Percentiles rank a stretch among this genome's conserved stretches.
Evolutionary conservation across 2,888 invertebrate genomes (phyloP).

Genomic region (Plemyria rubiginata): DNA sequence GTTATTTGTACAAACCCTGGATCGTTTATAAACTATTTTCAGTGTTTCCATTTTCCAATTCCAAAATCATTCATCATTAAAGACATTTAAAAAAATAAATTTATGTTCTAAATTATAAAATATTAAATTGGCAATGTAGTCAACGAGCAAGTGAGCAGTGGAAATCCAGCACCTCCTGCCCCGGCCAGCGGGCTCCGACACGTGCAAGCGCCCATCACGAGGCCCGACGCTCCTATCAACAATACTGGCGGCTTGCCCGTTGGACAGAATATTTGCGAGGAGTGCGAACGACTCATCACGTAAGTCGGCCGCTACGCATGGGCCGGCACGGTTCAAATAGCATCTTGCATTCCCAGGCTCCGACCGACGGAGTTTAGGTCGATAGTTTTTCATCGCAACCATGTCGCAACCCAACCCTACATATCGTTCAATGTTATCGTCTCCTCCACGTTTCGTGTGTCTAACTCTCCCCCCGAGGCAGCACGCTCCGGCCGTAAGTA

Average conservation of each 20-base stretch:
- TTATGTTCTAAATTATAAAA: conserved; percentile 46
- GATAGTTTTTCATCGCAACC: conserved; percentile 32
- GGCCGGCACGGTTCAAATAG: conserved; percentile 87
- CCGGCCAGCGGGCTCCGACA: conserved; percentile 87
- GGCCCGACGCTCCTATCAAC: conserved; percentile 86
- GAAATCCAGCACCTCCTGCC: conserved; percentile 52
- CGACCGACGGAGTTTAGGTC: conserved; percentile 13
- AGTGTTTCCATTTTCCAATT: conserved; percentile 13
- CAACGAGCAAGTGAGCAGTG: conserved; percentile 29
- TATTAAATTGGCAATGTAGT: conserved; percentile 56
- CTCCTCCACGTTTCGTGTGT: conserved; percentile 40
- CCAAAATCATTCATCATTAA: conserved; percentile 12
- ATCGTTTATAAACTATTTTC: not conserved
- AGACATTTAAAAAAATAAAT: not conserved
- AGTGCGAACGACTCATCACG: conserved; percentile 99
- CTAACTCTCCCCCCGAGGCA: conserved; percentile 52
- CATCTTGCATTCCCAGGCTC: conserved; percentile 35
- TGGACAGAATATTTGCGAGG: conserved; percentile 97
- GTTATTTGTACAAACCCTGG: conserved; percentile 5
- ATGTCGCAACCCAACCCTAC: conserved; percentile 26
- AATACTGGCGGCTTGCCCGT: conserved; percentile 91
- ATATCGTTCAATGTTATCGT: conserved; percentile 18
- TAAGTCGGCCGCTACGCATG: conserved; percentile 90
- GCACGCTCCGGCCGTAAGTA: conserved; percentile 41
- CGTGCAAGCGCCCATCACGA: conserved; percentile 90